Evolutionary conservation across 1,140 invertebrate species (phyloP).

Genomic region (Acromyrmex echinatior): DNA sequence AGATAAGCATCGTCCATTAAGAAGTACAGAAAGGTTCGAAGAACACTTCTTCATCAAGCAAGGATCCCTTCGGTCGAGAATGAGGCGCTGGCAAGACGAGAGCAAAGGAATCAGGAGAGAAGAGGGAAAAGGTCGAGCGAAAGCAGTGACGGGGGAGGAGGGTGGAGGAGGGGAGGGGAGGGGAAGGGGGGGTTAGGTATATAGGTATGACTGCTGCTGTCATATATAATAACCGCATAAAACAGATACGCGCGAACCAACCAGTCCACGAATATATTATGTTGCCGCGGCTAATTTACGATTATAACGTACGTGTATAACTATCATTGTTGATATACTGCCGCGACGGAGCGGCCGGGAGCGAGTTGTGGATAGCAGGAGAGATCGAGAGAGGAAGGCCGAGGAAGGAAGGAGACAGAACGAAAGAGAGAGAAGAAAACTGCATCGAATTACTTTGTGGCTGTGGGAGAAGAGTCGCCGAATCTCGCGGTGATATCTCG

Average conservation of each 20-base stretch:
- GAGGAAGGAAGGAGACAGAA: neutral
- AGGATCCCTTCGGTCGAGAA: conserved; percentile 28
- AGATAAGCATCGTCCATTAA: conserved; percentile 62
- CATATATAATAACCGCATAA: conserved; percentile 88
- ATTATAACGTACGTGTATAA: conserved; percentile 88
- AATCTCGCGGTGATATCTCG: conserved; percentile 59
- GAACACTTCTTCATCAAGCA: conserved; percentile 53
- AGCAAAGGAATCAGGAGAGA: conserved; percentile 6
- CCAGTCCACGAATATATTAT: conserved; percentile 87
- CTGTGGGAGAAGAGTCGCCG: conserved; percentile 25
- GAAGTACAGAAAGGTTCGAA: conserved; percentile 51
- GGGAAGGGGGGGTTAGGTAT: conserved; percentile 31
- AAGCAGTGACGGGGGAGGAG: neutral
- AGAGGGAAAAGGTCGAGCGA: neutral
- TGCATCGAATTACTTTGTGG: conserved; percentile 70
- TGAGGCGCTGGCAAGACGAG: neutral
- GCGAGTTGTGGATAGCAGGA: conserved; percentile 64
- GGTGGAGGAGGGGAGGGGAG: neutral
- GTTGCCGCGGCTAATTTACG: conserved; percentile 87
- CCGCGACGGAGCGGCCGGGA: conserved; percentile 76
- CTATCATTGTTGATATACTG: conserved; percentile 87
- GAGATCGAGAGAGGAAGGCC: conserved; percentile 43
- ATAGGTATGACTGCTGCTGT: conserved; percentile 86
- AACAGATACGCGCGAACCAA: conserved; percentile 87
- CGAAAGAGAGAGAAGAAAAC: neutral